Evolutionary conservation across 2,888 invertebrate species (phyloP).

Genomic region (Nephrotoma appendiculata): DNA sequence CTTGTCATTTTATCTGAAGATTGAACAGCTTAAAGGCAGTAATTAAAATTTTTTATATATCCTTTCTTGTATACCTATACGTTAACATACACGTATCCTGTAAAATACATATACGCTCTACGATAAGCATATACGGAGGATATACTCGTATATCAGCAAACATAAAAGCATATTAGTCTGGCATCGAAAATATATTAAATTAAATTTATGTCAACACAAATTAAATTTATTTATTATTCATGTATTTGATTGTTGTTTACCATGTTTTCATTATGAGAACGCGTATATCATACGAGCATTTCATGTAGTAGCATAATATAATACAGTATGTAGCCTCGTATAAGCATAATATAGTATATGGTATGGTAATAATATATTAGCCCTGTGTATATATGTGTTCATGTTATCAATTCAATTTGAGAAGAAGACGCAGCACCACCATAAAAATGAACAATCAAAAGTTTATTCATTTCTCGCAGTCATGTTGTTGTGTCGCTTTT

Average conservation of each 20-base stretch:
- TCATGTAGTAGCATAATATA: too few species aligned
- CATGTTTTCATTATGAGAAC: not conserved
- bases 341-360: too few species aligned
- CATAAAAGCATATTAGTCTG: not conserved
- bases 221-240: not conserved
- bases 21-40: not conserved
- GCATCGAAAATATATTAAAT: not conserved
- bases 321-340: not conserved
- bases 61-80: not conserved
- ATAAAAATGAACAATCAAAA: not conserved
- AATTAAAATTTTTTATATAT: not conserved
- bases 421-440: not conserved
- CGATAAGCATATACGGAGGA: too few species aligned
- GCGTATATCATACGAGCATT: not conserved
- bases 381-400: too few species aligned
- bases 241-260: not conserved
- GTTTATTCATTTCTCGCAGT: not conserved
- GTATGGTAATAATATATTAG: too few species aligned
- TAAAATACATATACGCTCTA: not conserved
- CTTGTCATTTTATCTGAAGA: too few species aligned
- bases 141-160: not conserved
- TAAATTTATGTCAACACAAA: not conserved
- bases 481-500: not conserved
- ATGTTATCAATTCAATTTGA: not conserved
- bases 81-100: not conserved